phyloP scores from a whole-genome alignment of 2,113 vertebrate species.

The Gallinago jamesoni region DNA sequence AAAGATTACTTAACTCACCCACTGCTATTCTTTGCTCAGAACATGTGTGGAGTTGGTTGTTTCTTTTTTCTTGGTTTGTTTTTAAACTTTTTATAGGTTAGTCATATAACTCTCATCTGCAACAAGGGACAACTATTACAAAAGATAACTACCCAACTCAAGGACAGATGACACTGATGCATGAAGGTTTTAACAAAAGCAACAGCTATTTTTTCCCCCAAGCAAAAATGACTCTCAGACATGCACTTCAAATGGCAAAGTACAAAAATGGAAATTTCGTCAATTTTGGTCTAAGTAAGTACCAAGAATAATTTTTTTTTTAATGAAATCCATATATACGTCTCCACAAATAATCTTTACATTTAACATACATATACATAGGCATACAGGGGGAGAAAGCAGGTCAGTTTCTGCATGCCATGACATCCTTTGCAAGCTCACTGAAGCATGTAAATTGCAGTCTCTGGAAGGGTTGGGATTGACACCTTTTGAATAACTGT shows the following conservation, averaged over 20 bases:
- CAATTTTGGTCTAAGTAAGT: not conserved
- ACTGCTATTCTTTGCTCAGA: not conserved
- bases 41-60: not conserved
- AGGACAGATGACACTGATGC: not conserved
- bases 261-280: not conserved
- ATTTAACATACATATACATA: not conserved
- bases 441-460: not conserved
- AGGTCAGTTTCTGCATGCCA: not conserved
- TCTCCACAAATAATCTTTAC: not conserved
- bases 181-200: not conserved
- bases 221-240: not conserved
- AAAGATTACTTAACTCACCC: not conserved
- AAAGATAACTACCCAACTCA: not conserved
- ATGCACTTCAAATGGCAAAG: not conserved
- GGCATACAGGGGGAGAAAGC: not conserved
- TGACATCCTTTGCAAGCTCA: not conserved
- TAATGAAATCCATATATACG: accelerated
- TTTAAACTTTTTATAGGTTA: constrained; percentile 5
- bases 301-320: not conserved
- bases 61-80: not conserved
- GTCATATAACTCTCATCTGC: not conserved
- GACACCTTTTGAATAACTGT: not conserved
- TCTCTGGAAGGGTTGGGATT: not conserved
- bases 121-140: not conserved
- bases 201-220: not conserved